phyloP scores from a whole-genome alignment of 2,113 vertebrate genomes.

The Sylvilagus bachmani region DNA sequence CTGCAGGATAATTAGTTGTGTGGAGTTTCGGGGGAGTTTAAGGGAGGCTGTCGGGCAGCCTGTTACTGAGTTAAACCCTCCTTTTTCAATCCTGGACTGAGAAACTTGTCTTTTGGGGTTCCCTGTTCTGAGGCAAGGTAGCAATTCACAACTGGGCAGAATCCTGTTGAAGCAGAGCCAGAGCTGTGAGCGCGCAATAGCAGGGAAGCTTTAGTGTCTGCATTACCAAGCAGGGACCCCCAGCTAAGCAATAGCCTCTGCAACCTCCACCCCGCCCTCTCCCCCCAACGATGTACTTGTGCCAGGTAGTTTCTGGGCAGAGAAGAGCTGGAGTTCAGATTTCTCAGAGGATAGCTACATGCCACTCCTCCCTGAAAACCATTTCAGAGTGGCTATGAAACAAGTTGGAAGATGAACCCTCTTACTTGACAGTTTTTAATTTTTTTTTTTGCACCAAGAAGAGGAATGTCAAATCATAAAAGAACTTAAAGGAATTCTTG shows the following conservation, averaged over 20 bases:
- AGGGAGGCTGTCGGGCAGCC: background rate
- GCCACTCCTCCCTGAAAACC: background rate
- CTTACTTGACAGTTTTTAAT: constrained; percentile 1
- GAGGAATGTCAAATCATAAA: constrained; percentile 32
- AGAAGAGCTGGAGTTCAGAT: background rate
- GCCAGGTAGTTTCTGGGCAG: background rate
- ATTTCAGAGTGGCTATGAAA: background rate
- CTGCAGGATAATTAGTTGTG: background rate
- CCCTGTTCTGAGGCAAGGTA: background rate
- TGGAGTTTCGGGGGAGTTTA: background rate
- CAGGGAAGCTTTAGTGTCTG: background rate
- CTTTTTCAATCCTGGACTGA: background rate
- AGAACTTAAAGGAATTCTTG: constrained; percentile 3
- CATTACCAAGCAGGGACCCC: background rate
- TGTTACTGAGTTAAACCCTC: background rate
- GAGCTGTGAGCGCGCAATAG: background rate
- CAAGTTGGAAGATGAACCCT: background rate
- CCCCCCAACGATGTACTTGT: accelerated
- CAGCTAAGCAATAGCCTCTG: background rate
- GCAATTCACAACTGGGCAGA: background rate
- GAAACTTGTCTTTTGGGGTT: background rate
- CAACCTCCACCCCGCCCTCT: background rate
- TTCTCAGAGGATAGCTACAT: background rate
- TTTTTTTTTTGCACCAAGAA: background rate
- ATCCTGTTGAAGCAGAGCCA: background rate